phyloP scores from a whole-genome alignment of 2,888 invertebrate genomes.

The Drosophila koepferae region DNA sequence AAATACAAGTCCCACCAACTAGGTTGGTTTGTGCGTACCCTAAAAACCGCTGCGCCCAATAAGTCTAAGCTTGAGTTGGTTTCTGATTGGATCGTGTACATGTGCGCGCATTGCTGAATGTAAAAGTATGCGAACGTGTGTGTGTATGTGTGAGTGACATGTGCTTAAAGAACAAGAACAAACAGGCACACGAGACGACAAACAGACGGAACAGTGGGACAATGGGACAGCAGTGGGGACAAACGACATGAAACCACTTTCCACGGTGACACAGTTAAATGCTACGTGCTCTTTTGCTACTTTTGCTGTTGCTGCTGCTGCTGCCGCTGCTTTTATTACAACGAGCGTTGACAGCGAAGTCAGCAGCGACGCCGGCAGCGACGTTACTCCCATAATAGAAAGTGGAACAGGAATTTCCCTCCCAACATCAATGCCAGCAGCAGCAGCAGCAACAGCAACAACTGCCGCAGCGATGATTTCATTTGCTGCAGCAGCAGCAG shows the following conservation, averaged over 20 bases:
- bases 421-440: slow-evolving; percentile 61
- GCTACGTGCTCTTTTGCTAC: slow-evolving; percentile 80
- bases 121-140: slow-evolving; percentile 2
- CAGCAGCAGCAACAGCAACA: slow-evolving; percentile 27
- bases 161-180: slow-evolving; percentile 60
- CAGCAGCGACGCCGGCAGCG: slow-evolving; percentile 48
- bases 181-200: slow-evolving; percentile 52
- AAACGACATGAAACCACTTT: slow-evolving; percentile 78
- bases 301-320: slow-evolving; percentile 71
- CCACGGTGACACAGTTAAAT: slow-evolving; percentile 81
- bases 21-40: slow-evolving; percentile 2
- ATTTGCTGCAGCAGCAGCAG: slow-evolving; percentile 62
- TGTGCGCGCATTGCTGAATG: not conserved
- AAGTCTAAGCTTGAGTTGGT: slow-evolving; percentile 40
- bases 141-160: slow-evolving; percentile 56
- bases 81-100: slow-evolving; percentile 32
- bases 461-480: slow-evolving; percentile 70
- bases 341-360: slow-evolving; percentile 23
- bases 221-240: slow-evolving; percentile 11
- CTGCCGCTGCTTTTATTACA: slow-evolving; percentile 66
- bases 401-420: slow-evolving; percentile 84
- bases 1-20: slow-evolving; percentile 1
- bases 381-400: slow-evolving; percentile 83
- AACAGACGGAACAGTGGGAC: slow-evolving; percentile 19
- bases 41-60: slow-evolving; percentile 34